phyloP scores from a whole-genome alignment of 1,140 invertebrate species.

The Heterodera carotae region DNA sequence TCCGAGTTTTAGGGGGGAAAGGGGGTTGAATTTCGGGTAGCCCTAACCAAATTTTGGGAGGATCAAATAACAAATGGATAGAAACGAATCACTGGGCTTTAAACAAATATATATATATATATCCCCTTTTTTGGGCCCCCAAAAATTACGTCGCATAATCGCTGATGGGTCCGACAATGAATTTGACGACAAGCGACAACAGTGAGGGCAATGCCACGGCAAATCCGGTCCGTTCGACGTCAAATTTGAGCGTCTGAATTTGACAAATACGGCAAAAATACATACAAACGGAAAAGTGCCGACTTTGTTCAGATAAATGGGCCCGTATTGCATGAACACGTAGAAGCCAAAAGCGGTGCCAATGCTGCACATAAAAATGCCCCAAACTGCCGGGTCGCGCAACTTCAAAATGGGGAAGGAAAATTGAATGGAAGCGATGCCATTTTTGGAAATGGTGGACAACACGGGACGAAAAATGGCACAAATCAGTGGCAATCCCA shows the following conservation, averaged over 20 bases:
- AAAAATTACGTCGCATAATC: conserved; percentile 36
- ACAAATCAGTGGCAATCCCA: background rate
- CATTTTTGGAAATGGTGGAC: too few relatives aligned
- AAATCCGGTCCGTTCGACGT: conserved; percentile 53
- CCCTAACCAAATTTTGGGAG: too few relatives aligned
- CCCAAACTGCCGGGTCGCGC: conserved; percentile 33
- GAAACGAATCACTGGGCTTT: too few relatives aligned
- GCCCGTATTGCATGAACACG: conserved; percentile 59
- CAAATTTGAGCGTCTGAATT: conserved; percentile 44
- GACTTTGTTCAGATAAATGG: conserved; percentile 61
- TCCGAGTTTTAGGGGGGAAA: too few relatives aligned
- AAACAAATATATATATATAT: too few relatives aligned
- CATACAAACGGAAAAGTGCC: background rate
- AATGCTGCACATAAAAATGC: conserved; percentile 38
- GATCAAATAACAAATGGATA: too few relatives aligned
- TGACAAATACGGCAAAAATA: conserved; percentile 17
- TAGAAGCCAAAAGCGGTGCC: conserved; percentile 40
- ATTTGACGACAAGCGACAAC: conserved; percentile 43
- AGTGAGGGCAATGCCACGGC: conserved; percentile 49
- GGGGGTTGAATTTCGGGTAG: too few relatives aligned
- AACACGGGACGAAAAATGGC: too few relatives aligned
- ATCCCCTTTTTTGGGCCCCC: too few relatives aligned
- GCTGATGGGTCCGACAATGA: conserved; percentile 50
- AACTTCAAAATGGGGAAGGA: too few relatives aligned
- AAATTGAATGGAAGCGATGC: too few relatives aligned